A percentile compares a stretch with the other conserved stretches of the same genome.
These are phyloP conservation scores for Yasuhikotakia modesta DNA, from an alignment of 2,797 vertebrate species.

Conservation along the genomic window DNA sequence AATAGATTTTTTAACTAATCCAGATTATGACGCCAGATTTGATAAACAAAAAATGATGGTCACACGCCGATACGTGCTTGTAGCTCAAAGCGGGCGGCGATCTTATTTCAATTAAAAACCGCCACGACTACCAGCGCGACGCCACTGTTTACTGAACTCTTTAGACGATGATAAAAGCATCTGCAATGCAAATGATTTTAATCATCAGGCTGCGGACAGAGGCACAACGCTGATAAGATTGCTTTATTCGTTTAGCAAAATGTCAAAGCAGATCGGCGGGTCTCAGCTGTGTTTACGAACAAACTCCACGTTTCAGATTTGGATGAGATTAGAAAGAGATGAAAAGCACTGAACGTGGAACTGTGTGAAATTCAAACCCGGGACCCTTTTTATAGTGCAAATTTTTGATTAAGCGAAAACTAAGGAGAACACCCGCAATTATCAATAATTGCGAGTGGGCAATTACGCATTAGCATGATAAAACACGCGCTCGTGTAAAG, in stretches of 20 bases:
- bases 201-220: slow-evolving; percentile 60
- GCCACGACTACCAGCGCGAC: slow-evolving; percentile 38
- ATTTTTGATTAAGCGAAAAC: slow-evolving; percentile 55
- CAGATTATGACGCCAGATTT: slow-evolving; percentile 24
- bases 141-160: slow-evolving; percentile 40
- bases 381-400: slow-evolving; percentile 60
- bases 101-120: slow-evolving; percentile 52
- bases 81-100: slow-evolving; percentile 34
- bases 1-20: slow-evolving; percentile 31
- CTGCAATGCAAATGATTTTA: slow-evolving; percentile 62
- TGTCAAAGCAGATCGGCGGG: slow-evolving; percentile 61
- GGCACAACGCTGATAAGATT: slow-evolving; percentile 55
- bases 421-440: slow-evolving; percentile 56
- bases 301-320: slow-evolving; percentile 56
- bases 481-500: slow-evolving; percentile 53
- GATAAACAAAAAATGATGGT: background rate
- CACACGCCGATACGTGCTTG: slow-evolving; percentile 24
- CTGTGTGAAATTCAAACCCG: slow-evolving; percentile 52
- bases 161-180: slow-evolving; percentile 53
- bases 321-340: slow-evolving; percentile 49
- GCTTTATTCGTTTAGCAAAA: slow-evolving; percentile 57
- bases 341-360: slow-evolving; percentile 49
- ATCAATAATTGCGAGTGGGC: slow-evolving; percentile 56
- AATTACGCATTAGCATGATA: slow-evolving; percentile 64
- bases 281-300: slow-evolving; percentile 61